phyloP scores from a whole-genome alignment of 2,797 vertebrate species.

The Takifugu rubripes region DNA sequence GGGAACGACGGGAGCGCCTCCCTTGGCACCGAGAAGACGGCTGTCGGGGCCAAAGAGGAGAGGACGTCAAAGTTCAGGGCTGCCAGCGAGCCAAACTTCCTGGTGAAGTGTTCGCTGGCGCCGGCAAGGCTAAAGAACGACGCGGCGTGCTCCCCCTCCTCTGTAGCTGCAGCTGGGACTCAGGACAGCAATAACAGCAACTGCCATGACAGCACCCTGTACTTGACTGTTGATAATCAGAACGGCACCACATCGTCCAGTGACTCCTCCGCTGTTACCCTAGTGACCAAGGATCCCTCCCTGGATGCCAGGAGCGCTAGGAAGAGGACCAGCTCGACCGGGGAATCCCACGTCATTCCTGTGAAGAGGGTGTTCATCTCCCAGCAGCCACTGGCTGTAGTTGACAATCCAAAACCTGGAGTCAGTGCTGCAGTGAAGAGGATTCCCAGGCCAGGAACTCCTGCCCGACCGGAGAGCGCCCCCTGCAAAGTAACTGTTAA shows the following conservation, averaged over 20 bases:
- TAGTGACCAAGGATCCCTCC: conserved; percentile 78
- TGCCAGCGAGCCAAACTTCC: conserved; percentile 78
- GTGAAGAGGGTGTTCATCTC: conserved; percentile 93
- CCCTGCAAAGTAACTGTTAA: conserved; percentile 80
- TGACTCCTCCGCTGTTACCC: conserved; percentile 69
- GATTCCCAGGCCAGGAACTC: conserved; percentile 78
- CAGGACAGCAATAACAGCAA: conserved; percentile 84
- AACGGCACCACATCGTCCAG: conserved; percentile 77
- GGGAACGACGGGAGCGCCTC: conserved; percentile 73
- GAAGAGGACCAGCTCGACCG: conserved; percentile 82
- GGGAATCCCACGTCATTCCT: conserved; percentile 88
- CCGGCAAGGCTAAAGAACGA: conserved; percentile 82
- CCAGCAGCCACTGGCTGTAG: conserved; percentile 75
- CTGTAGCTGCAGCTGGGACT: conserved; percentile 75
- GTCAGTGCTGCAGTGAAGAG: conserved; percentile 74
- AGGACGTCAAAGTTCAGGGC: conserved; percentile 79
- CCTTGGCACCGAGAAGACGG: conserved; percentile 75
- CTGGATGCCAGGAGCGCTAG: conserved; percentile 85
- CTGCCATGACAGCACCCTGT: conserved; percentile 81
- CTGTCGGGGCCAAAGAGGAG: conserved; percentile 76
- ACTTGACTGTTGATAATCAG: conserved; percentile 85
- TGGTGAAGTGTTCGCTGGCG: conserved; percentile 78
- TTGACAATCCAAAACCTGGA: conserved; percentile 77
- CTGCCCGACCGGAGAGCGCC: conserved; percentile 80
- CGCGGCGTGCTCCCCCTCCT: conserved; percentile 68